Evolutionary conservation across 1,140 invertebrate species (phyloP), one percentile per base, ranked within the genome.

Genomic region (Drosophila sturtevanti): DNA sequence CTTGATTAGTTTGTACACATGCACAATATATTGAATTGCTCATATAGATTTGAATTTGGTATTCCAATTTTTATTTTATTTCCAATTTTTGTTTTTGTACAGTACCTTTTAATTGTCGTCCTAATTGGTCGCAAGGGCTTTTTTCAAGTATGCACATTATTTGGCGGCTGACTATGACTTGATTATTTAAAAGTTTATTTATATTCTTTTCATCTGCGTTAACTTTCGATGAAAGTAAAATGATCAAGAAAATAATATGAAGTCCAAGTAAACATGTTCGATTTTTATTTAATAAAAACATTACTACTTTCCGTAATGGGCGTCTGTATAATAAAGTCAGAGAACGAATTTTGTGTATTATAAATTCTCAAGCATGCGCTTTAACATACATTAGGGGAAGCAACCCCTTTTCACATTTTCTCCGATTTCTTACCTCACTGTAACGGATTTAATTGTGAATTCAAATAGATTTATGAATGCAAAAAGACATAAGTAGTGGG

Each of bases 141-240:
- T 91, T 91, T 56, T 93, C 93, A 18, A 93, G 77, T 51, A 93
- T 92, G 74, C 93, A 93, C 72, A 93, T 79, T 22, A 93, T 90
- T 73, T 93, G 93, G 35, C 86, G 70, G 37, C 89, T 90, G 21
- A 90, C 89, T 56, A 90, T 82, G 9, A 81, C 89, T 63, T 90
- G 89, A 70, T 90, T 90, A 58, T 90, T 90, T 5, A 90, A 63
- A 11, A 90, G 68, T 61, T 87, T 84, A 10, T 84, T 90, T 22
- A 90, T 89, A 58, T 90, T 90, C 72, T 89, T 79, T 35, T 90
- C 87, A 71, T 90, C 85, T 31, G 72, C 73, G 35, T 86, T 52
- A 14, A 68, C 78, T 58, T 77, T 79, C 5, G 75, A 73, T 35
- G 77, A 73, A 64, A 79, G 58, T 21, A 78, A 63, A 73, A 64